Conservation (phyloP, 1,140 invertebrate genomes). For the Drosophila repleta region DNA sequence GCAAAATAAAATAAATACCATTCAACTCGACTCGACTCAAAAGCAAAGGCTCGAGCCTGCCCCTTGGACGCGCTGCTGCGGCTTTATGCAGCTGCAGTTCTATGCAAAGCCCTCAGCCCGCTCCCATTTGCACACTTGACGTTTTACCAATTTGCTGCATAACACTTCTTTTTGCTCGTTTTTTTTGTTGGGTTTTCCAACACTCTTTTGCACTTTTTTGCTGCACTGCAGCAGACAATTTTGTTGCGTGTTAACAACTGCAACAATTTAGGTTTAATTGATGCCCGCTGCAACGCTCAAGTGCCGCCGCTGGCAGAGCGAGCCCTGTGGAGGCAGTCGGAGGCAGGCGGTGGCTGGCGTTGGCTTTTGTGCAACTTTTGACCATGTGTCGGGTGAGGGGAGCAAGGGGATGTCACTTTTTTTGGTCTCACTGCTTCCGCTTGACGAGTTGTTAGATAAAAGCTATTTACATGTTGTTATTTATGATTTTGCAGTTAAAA, state of each 20-base stretch:
- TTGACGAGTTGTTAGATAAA: conserved; percentile 82
- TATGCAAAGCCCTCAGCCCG: conserved; percentile 35
- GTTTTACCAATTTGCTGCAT: conserved; percentile 74
- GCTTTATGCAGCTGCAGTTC: conserved; percentile 73
- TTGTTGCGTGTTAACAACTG: conserved; percentile 82
- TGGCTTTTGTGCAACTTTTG: conserved; percentile 70
- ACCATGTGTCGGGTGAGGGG: conserved; percentile 26
- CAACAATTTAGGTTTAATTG: conserved; percentile 83
- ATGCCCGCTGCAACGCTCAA: conserved; percentile 71
- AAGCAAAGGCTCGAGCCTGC: conserved; percentile 9
- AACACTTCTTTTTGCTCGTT: conserved; percentile 32
- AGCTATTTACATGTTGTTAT: conserved; percentile 82
- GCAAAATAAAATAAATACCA: conserved; percentile 58
- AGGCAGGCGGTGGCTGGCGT: background rate
- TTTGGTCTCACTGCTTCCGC: conserved; percentile 58
- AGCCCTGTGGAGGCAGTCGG: no score
- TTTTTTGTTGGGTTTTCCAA: conserved; percentile 38
- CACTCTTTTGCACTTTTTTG: conserved; percentile 53
- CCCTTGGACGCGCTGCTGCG: conserved; percentile 25
- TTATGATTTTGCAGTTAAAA: conserved; percentile 82
- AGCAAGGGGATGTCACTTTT: conserved; percentile 2
- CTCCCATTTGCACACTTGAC: conserved; percentile 63
- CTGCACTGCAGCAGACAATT: conserved; percentile 79
- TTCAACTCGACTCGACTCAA: conserved; percentile 21
- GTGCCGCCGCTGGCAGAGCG: conserved; percentile 51